Conservation (phyloP, 1,140 invertebrate genomes). For the Drosophila serrata region DNA sequence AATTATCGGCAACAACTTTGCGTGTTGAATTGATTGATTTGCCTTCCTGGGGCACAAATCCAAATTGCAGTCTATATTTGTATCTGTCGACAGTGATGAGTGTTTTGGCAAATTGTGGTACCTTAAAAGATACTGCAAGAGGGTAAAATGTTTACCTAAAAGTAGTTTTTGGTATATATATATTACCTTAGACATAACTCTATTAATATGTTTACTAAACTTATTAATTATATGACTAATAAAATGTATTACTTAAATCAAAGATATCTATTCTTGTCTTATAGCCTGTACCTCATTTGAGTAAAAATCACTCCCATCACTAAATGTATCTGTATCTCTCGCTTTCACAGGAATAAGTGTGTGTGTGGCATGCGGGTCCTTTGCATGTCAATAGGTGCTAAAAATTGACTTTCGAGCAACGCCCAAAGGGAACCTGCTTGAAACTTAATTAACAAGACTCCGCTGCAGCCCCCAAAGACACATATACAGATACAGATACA, state of each 20-base stretch:
- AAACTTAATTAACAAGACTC: slow-evolving; percentile 79
- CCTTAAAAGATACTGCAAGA: too few relatives aligned
- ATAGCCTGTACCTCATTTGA: too few relatives aligned
- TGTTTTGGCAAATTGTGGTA: background rate
- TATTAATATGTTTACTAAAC: background rate
- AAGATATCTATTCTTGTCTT: background rate
- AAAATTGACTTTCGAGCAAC: slow-evolving; percentile 69
- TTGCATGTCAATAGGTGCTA: slow-evolving; percentile 84
- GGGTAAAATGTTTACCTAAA: background rate
- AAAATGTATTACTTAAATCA: background rate
- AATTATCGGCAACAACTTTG: slow-evolving; percentile 78
- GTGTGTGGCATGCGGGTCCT: slow-evolving; percentile 58
- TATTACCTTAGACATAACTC: background rate
- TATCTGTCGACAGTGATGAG: slow-evolving; percentile 30
- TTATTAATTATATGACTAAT: background rate
- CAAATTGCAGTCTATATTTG: slow-evolving; percentile 48
- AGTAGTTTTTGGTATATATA: background rate
- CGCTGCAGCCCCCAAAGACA: slow-evolving; percentile 30
- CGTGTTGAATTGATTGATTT: slow-evolving; percentile 83
- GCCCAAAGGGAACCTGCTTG: slow-evolving; percentile 57
- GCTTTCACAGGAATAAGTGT: background rate
- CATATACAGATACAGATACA: slow-evolving; percentile 15
- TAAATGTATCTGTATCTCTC: background rate
- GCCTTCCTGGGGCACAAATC: slow-evolving; percentile 34
- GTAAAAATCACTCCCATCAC: background rate